Evolutionary conservation across 2,888 invertebrate genomes (phyloP).

Genomic region (Apotomis betuletana): DNA sequence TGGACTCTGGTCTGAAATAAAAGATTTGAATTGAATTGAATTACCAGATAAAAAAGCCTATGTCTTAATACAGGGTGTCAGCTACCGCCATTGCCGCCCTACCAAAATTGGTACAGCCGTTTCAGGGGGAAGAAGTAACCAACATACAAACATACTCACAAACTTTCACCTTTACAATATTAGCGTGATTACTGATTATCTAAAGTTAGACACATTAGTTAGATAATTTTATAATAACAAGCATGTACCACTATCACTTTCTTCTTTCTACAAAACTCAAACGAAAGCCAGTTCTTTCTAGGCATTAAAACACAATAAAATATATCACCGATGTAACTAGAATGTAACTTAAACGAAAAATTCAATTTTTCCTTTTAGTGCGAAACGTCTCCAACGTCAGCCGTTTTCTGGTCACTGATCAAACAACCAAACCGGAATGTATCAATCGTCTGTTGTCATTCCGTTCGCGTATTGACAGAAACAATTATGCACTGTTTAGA

Average conservation of each 20-base stretch:
- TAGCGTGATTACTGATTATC: too few species aligned
- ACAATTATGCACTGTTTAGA: conserved; percentile 36
- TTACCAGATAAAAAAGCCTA: too few species aligned
- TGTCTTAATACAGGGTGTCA: too few species aligned
- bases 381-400: background rate
- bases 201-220: too few species aligned
- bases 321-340: background rate
- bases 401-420: conserved; percentile 29
- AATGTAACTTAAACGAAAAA: background rate
- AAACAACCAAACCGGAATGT: conserved; percentile 26
- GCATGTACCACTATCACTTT: conserved; percentile 21
- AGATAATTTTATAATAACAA: too few species aligned
- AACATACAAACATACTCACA: too few species aligned
- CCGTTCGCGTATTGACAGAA: conserved; percentile 30
- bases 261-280: conserved; percentile 16
- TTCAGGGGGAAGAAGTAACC: too few species aligned
- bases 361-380: background rate
- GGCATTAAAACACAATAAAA: background rate
- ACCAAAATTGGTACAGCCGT: too few species aligned
- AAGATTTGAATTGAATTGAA: too few species aligned
- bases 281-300: conserved; percentile 11
- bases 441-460: conserved; percentile 14
- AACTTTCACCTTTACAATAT: too few species aligned
- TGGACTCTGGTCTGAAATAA: too few species aligned
- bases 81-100: too few species aligned